Percentiles rank a stretch among this genome's conserved stretches.
These are phyloP conservation scores for Paraplagusia blochii DNA, from an alignment of 2,113 vertebrate species.

Conservation along the genomic window DNA sequence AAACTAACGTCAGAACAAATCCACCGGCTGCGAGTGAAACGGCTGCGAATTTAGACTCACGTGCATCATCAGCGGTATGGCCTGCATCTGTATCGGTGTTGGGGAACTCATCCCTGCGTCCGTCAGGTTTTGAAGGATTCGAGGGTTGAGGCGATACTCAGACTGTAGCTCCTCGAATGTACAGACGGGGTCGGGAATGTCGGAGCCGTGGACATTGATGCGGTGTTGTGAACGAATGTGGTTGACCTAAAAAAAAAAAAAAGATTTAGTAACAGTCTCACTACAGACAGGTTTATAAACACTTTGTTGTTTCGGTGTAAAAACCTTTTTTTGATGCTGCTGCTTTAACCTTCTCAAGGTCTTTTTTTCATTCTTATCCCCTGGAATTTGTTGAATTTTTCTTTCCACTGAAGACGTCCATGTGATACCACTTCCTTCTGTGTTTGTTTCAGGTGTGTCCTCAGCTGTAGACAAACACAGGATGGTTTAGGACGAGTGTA, in stretches of 20 bases:
- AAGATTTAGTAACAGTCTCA: neutral
- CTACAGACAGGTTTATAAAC: neutral
- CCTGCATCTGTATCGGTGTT: constrained; percentile 95
- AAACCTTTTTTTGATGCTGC: constrained; percentile 87
- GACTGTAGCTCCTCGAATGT: constrained; percentile 87
- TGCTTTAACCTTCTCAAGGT: constrained; percentile 82
- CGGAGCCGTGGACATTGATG: constrained; percentile 87
- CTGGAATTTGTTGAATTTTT: constrained; percentile 64
- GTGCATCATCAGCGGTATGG: constrained; percentile 91
- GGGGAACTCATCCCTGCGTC: constrained; percentile 83
- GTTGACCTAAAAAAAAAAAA: constrained; percentile 77
- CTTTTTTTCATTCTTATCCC: constrained; percentile 70
- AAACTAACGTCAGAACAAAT: neutral
- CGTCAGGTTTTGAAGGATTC: constrained; percentile 83
- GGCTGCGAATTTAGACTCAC: constrained; percentile 66
- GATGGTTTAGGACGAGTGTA: too few species aligned
- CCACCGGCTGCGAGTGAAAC: fast-evolving
- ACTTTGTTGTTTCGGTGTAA: neutral
- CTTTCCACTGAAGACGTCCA: constrained; percentile 84
- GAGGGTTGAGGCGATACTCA: constrained; percentile 83
- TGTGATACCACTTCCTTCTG: constrained; percentile 70
- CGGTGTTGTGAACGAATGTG: constrained; percentile 81
- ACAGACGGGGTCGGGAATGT: constrained; percentile 87
- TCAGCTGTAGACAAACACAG: constrained; percentile 24
- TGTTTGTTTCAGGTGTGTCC: neutral